A percentile compares a stretch with the other conserved stretches of the same genome.
These are phyloP conservation scores for Synodontis membranacea DNA, from an alignment of 2,113 vertebrate species.

Conservation along the genomic window DNA sequence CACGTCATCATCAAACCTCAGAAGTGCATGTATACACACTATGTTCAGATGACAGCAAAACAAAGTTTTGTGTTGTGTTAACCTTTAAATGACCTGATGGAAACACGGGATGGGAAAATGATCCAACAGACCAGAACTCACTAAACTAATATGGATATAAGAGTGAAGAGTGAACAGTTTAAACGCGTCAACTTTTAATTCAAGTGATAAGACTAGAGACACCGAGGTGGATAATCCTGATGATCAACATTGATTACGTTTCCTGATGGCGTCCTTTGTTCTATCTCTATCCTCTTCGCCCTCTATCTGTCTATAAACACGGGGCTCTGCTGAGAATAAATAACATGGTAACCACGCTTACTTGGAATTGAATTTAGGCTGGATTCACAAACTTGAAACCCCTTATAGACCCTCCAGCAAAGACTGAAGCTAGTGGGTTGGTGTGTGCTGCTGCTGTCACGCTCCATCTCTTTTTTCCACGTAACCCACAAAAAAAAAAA, in stretches of 20 bases:
- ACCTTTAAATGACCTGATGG: neutral
- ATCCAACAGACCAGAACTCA: neutral
- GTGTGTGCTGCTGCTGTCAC: neutral
- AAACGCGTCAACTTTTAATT: neutral
- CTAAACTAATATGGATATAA: neutral
- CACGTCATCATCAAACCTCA: neutral
- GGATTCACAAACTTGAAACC: constrained; percentile 52
- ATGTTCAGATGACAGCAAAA: neutral
- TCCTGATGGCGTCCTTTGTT: neutral
- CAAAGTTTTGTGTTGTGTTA: neutral
- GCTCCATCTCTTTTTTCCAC: constrained; percentile 10
- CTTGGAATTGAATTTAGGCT: constrained; percentile 45
- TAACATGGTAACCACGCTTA: constrained; percentile 33
- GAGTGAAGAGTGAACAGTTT: neutral
- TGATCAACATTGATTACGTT: neutral
- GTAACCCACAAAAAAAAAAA: constrained; percentile 9
- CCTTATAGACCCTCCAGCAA: constrained; percentile 45
- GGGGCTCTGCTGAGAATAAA: constrained; percentile 21
- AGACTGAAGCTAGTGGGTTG: constrained; percentile 9
- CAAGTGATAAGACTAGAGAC: neutral
- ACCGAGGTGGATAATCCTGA: neutral
- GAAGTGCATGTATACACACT: neutral
- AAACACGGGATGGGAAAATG: neutral
- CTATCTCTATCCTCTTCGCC: neutral
- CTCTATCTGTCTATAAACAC: neutral